phyloP scores from a whole-genome alignment of 92 coral and sea anemone species.

The Actinernus sp. region DNA sequence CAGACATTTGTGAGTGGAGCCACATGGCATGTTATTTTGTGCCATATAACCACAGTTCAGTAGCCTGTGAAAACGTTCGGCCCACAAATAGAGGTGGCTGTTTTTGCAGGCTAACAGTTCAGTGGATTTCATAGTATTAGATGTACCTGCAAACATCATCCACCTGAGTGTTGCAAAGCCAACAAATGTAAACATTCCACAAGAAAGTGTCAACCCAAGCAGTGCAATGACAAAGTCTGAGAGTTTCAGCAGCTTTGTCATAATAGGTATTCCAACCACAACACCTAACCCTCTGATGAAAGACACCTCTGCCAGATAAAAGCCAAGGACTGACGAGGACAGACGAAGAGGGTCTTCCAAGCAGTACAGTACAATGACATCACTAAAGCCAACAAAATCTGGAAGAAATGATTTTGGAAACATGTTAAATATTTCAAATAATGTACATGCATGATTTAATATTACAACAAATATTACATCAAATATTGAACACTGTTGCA shows the following conservation, averaged over 20 bases:
- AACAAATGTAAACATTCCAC: constrained; percentile 59
- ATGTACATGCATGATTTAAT: no score
- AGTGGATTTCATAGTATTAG: no score
- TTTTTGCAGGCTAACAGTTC: no score
- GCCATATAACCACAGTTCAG: no score
- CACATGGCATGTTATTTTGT: no score
- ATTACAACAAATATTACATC: no score
- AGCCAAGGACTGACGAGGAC: constrained; percentile 79
- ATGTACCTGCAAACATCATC: constrained; percentile 94
- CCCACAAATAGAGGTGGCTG: no score
- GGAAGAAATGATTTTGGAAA: no score
- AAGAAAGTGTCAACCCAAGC: constrained; percentile 57
- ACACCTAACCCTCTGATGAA: constrained; percentile 79
- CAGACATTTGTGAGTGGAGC: no score
- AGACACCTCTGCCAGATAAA: constrained; percentile 67
- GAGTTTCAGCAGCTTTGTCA: constrained; percentile 57
- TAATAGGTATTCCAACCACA: constrained; percentile 77
- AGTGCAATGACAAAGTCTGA: constrained; percentile 79
- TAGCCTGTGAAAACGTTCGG: no score
- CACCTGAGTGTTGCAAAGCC: constrained; percentile 74
- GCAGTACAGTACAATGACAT: constrained; percentile 74
- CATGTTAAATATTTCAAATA: no score
- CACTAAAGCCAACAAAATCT: constrained; percentile 92
- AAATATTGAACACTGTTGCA: no score
- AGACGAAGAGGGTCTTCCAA: constrained; percentile 77